Conservation (phyloP, 2,797 vertebrate genomes). For the Botia almorhae region DNA sequence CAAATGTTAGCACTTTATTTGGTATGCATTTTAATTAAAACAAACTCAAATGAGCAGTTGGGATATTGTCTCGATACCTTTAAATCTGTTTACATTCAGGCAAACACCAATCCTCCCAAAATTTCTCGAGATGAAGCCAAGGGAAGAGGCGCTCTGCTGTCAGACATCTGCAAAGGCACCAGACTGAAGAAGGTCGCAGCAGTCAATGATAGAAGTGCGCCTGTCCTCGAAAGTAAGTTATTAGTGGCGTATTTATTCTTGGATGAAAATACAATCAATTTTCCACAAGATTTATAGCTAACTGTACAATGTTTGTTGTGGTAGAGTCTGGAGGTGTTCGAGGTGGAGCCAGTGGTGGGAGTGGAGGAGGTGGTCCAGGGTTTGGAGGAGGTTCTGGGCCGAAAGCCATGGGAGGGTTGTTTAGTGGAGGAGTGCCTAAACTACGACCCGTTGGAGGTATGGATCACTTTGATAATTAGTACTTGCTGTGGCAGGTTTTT, state of each 20-base stretch:
- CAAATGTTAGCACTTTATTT: too few relatives aligned
- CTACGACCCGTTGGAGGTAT: slow-evolving; percentile 86
- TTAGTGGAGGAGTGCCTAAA: slow-evolving; percentile 93
- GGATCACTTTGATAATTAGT: background rate
- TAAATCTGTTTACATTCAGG: slow-evolving; percentile 70
- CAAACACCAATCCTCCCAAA: slow-evolving; percentile 84
- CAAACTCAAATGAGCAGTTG: background rate
- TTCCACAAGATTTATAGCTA: slow-evolving; percentile 10
- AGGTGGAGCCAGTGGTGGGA: slow-evolving; percentile 18
- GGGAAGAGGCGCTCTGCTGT: slow-evolving; percentile 88
- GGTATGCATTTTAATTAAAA: too few relatives aligned
- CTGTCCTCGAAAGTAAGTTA: slow-evolving; percentile 88
- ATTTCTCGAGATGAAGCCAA: slow-evolving; percentile 82
- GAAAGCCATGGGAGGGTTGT: slow-evolving; percentile 87
- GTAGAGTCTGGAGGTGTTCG: slow-evolving; percentile 76
- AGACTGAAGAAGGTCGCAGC: slow-evolving; percentile 84
- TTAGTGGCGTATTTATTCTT: background rate
- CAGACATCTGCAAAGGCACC: slow-evolving; percentile 92
- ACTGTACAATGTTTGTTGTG: slow-evolving; percentile 54
- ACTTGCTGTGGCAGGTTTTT: background rate
- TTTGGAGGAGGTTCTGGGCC: slow-evolving; percentile 76
- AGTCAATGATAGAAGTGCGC: slow-evolving; percentile 89
- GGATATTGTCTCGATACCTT: background rate
- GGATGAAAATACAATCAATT: slow-evolving; percentile 6
- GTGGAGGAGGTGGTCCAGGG: slow-evolving; percentile 63